Evolutionary conservation across 2,113 vertebrate genomes (phyloP).

Genomic region (Salvelinus sp.): DNA sequence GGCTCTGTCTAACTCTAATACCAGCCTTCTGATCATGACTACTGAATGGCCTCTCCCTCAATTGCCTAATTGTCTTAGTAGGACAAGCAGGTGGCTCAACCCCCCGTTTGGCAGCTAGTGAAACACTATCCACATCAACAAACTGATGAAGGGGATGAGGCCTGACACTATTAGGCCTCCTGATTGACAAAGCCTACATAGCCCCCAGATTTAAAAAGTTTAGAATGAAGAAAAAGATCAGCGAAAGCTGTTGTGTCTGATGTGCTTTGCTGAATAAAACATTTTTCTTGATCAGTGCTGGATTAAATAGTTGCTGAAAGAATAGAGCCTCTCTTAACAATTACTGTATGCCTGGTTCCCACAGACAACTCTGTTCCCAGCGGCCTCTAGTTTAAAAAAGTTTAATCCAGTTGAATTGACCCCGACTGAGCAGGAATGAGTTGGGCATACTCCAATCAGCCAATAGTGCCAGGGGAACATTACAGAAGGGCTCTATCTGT

Average conservation of each 20-base stretch:
- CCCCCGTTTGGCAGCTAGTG: slow-evolving; percentile 49
- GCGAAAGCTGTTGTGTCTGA: slow-evolving; percentile 50
- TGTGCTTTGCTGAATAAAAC: slow-evolving; percentile 59
- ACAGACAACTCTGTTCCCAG: slow-evolving; percentile 32
- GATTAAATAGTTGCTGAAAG: slow-evolving; percentile 59
- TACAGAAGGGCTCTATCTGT: too few relatives aligned
- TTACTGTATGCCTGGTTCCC: slow-evolving; percentile 20
- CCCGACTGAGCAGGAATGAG: not conserved
- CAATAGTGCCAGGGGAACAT: not conserved
- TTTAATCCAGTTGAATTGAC: too few relatives aligned
- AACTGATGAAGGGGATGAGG: slow-evolving; percentile 42
- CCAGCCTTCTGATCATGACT: slow-evolving; percentile 30
- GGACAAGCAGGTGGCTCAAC: slow-evolving; percentile 65
- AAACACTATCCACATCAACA: slow-evolving; percentile 14
- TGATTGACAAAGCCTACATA: slow-evolving; percentile 21
- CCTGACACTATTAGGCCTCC: slow-evolving; percentile 13
- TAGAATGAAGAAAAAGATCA: slow-evolving; percentile 42
- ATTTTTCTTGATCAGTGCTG: slow-evolving; percentile 45
- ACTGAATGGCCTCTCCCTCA: slow-evolving; percentile 60
- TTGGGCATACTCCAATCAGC: not conserved
- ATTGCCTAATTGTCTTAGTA: slow-evolving; percentile 64
- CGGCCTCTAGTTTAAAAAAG: too few relatives aligned
- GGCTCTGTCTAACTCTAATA: slow-evolving; percentile 31
- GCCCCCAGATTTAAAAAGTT: slow-evolving; percentile 45
- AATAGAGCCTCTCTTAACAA: slow-evolving; percentile 30